Conservation (phyloP, 2,888 invertebrate species). For the Mesoligia furuncula region DNA sequence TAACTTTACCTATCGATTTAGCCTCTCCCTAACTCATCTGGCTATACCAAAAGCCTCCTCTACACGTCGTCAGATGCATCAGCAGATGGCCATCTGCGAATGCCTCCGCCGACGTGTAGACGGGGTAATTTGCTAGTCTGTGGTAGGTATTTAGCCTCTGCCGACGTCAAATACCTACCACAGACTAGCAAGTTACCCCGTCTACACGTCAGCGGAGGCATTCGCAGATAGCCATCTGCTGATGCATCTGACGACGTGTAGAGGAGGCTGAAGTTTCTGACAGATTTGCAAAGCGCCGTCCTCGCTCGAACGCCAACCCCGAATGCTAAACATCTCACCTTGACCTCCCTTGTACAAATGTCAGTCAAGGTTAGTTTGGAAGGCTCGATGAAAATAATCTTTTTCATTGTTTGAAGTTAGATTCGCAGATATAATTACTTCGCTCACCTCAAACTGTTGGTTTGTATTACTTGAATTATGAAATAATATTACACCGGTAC, state of each 20-base stretch:
- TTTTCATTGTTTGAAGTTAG: constrained; percentile 52
- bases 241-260: too few species aligned
- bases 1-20: not conserved
- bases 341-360: constrained; percentile 39
- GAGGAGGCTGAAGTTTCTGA: too few species aligned
- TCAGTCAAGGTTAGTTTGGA: constrained; percentile 34
- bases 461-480: constrained; percentile 38
- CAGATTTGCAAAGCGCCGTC: constrained; percentile 20
- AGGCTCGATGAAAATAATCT: constrained; percentile 36
- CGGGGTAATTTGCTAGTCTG: too few species aligned
- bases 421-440: constrained; percentile 39
- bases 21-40: constrained; percentile 1
- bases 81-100: too few species aligned
- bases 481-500: not conserved
- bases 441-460: constrained; percentile 29
- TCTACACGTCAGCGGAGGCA: too few species aligned
- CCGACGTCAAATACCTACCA: too few species aligned
- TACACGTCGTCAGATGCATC: too few species aligned
- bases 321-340: constrained; percentile 31
- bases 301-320: constrained; percentile 41
- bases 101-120: too few species aligned
- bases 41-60: too few species aligned
- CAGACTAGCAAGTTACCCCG: too few species aligned
- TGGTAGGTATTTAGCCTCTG: too few species aligned
- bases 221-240: too few species aligned